phyloP scores from a whole-genome alignment of 2,888 invertebrate genomes.

The Mesorhabditis sp. region DNA sequence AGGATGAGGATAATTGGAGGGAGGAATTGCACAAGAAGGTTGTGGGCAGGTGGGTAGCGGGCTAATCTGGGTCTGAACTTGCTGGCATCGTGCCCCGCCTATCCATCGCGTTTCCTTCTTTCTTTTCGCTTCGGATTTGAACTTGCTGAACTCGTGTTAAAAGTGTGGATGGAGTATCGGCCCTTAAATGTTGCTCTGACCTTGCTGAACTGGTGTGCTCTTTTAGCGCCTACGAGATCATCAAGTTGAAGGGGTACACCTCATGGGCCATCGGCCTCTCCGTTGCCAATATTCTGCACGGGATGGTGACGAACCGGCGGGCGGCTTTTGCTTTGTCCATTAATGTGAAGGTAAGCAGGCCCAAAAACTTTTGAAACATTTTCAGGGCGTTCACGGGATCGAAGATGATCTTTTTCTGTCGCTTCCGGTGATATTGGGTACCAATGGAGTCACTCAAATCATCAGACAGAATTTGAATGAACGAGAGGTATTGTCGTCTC shows the following conservation, averaged over 20 bases:
- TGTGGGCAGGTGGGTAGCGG: slow-evolving; percentile 66
- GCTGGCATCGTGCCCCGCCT: no score
- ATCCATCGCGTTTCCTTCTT: no score
- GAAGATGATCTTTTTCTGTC: slow-evolving; percentile 80
- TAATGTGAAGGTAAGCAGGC: slow-evolving; percentile 54
- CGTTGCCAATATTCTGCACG: slow-evolving; percentile 57
- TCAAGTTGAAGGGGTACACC: slow-evolving; percentile 62
- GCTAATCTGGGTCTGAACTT: neutral
- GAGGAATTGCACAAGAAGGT: slow-evolving; percentile 76
- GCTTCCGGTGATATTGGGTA: slow-evolving; percentile 66
- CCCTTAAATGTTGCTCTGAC: no score
- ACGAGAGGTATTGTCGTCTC: slow-evolving; percentile 27
- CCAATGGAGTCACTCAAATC: slow-evolving; percentile 48
- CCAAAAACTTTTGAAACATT: slow-evolving; percentile 14
- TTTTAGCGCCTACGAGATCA: slow-evolving; percentile 67
- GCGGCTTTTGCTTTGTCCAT: slow-evolving; percentile 59
- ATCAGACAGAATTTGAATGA: slow-evolving; percentile 47
- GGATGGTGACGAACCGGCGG: slow-evolving; percentile 59
- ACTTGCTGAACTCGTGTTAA: no score
- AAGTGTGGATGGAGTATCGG: no score
- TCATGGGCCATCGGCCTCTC: slow-evolving; percentile 62
- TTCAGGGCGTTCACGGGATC: slow-evolving; percentile 77
- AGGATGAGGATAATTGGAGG: slow-evolving; percentile 75
- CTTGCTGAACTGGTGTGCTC: neutral
- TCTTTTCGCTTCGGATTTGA: no score